Percentiles rank a stretch among this genome's conserved stretches.
Evolutionary conservation across 2,797 vertebrate genomes (phyloP).

Genomic region (Pyrrhura leucotis): DNA sequence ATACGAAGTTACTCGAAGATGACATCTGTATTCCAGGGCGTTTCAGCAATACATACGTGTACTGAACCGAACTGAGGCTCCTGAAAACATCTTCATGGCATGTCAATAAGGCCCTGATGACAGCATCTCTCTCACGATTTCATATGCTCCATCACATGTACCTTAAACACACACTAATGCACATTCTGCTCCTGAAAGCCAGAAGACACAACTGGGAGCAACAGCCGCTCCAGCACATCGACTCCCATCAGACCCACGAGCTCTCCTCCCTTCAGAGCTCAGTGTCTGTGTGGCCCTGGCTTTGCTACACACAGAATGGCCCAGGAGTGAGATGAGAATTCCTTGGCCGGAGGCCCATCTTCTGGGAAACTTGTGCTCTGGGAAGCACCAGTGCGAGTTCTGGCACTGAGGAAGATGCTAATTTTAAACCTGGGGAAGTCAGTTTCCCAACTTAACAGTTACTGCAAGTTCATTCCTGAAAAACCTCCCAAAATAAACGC

Average conservation of each 20-base stretch:
- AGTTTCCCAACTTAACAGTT: background rate
- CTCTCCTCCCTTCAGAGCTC: background rate
- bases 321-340: background rate
- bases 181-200: background rate
- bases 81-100: background rate
- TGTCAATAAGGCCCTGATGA: no score
- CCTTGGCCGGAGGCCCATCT: background rate
- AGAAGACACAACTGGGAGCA: rapidly evolving
- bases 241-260: background rate
- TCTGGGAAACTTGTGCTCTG: background rate
- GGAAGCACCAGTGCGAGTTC: background rate
- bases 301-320: background rate
- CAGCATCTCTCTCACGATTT: rapidly evolving
- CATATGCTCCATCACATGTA: rapidly evolving
- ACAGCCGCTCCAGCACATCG: no score
- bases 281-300: background rate
- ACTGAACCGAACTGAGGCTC: rapidly evolving
- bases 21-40: rapidly evolving
- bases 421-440: background rate
- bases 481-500: background rate
- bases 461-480: background rate
- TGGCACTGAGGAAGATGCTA: background rate
- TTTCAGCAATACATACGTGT: no score
- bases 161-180: rapidly evolving
- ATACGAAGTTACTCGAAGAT: background rate